A percentile compares a stretch with the other conserved stretches of the same genome.
These are phyloP conservation scores for Mirza zaza DNA, from an alignment of 2,113 vertebrate genomes.

Conservation along the genomic window DNA sequence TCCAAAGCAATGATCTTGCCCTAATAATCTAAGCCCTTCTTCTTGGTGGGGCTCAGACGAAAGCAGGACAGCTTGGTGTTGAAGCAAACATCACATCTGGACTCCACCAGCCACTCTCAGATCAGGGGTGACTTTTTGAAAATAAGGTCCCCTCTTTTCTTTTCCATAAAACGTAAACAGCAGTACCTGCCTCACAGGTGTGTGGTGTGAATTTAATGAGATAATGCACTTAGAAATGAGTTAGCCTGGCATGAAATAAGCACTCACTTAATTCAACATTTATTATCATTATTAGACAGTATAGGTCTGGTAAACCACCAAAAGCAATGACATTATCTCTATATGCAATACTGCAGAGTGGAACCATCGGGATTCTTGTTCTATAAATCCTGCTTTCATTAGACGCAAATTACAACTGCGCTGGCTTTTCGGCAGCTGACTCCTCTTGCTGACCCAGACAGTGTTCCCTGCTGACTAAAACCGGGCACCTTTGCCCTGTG, in stretches of 20 bases:
- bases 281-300: neutral
- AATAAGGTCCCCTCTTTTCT: neutral
- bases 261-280: slow-evolving; percentile 6
- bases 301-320: neutral
- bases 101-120: fast-evolving
- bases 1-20: neutral
- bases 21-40: neutral
- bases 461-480: neutral
- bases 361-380: neutral
- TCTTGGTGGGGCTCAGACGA: neutral
- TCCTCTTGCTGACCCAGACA: neutral
- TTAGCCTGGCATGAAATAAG: neutral
- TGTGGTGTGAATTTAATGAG: neutral
- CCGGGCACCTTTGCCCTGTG: neutral
- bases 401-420: neutral
- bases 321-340: neutral
- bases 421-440: neutral
- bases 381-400: neutral
- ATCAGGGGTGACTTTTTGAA: neutral
- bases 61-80: neutral
- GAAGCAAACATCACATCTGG: neutral
- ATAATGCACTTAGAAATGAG: neutral
- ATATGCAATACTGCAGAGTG: fast-evolving
- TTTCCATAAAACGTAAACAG: neutral
- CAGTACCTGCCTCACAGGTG: neutral